Conservation (phyloP, 2,797 vertebrate genomes). For the Cheracebus regulus region DNA sequence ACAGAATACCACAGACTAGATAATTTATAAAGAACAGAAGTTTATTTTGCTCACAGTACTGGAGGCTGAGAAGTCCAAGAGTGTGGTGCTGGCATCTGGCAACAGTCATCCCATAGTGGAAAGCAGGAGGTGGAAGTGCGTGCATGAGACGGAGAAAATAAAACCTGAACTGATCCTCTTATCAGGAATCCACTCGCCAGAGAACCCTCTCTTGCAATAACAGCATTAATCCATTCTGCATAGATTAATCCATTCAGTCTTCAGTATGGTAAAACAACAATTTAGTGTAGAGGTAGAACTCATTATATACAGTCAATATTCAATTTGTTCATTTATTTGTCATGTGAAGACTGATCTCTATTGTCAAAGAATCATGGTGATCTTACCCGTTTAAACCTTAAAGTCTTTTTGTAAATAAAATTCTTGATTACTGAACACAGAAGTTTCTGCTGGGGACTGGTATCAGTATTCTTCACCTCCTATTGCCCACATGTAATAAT, state of each 20-base stretch:
- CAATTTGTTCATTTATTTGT: not conserved
- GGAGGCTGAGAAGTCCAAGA: not conserved
- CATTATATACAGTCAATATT: not conserved
- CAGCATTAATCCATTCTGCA: not conserved
- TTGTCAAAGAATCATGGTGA: not conserved
- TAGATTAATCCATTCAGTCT: not conserved
- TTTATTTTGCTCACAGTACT: not conserved
- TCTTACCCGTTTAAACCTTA: not conserved
- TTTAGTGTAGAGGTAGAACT: not conserved
- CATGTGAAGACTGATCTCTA: not conserved
- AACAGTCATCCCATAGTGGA: not conserved
- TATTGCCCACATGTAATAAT: not conserved
- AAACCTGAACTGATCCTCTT: not conserved
- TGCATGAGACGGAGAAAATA: not conserved
- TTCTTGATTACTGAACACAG: not conserved
- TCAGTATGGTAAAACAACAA: not conserved
- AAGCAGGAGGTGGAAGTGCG: not conserved
- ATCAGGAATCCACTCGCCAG: not conserved
- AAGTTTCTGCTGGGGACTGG: not conserved
- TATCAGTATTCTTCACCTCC: not conserved
- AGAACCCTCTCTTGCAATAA: not conserved
- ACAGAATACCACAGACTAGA: not conserved
- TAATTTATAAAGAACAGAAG: not conserved
- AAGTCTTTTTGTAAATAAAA: constrained; percentile 9
- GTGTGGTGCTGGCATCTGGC: not conserved